Evolutionary conservation across 2,113 vertebrate species (phyloP), one percentile per base, ranked within the genome.

Genomic region (Regulus satrapa): DNA sequence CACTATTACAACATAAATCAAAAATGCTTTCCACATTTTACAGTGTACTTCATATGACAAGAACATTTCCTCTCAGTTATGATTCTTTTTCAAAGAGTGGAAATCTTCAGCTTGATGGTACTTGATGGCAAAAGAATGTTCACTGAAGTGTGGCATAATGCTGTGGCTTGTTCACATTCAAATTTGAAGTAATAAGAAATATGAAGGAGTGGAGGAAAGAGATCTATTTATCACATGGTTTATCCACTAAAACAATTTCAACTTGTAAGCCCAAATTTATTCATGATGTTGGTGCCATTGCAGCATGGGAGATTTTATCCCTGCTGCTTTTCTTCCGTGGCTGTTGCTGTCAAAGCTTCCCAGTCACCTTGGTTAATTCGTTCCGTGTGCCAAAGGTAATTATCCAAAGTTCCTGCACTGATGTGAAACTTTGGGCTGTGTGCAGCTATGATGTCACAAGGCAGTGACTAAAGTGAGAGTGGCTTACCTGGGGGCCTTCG

Each of bases 381-480:
- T 56, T 79, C 77, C 34, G 4, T 10, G 41, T 76, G 92, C 66
- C 81, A 85, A 29, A 56, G 71, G n/a, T 28, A 75, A 81, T 85
- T 87, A 82, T n/a, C 38, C 34, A 2, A 28, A 85, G 41, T 69
- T 89, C 31, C 89, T 92, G 61, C 86, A 63, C 20, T 0, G 4
- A 56, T 17, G 52, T 38, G 74, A 24, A 78, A 56, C 61, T 89
- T 64, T 56, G 77, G 52, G 23, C 40, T 51, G 54, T 54, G 76
- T 46, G 77, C 72, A 76, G 73, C 51, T 93, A 6, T 95, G 93
- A 36, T 94, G 94, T 97, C 97, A 92, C 40, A 19, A 88, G 88
- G 95, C 87, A 85, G 28, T 94, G 95, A 85, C 96, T 97, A 95
- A 88, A 18, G 85, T 23, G 29, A 80, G 55, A 54, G 58, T 8